Evolutionary conservation across 2,113 vertebrate species (phyloP).

Genomic region (Mesocricetus auratus): DNA sequence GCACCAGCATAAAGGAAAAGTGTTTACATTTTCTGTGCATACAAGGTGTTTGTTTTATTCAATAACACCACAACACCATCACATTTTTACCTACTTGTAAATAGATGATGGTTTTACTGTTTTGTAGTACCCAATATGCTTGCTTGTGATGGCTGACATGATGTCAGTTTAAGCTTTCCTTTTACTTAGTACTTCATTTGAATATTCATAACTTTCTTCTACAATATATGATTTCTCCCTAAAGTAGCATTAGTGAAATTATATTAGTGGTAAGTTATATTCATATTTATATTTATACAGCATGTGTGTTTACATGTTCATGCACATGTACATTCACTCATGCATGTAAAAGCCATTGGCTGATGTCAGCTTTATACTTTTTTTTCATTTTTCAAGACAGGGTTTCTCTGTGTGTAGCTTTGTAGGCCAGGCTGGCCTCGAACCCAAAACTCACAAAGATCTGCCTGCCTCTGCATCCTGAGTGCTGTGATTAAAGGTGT

Average conservation of each 20-base stretch:
- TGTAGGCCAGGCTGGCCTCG: too few species aligned
- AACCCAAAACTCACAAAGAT: too few species aligned
- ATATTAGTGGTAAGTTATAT: not conserved
- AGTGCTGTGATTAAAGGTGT: too few species aligned
- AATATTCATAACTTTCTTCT: not conserved
- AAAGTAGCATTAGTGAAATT: not conserved
- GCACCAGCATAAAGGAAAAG: rapidly evolving
- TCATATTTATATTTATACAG: not conserved
- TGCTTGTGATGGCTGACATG: not conserved
- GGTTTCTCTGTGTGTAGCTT: too few species aligned
- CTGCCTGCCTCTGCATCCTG: too few species aligned
- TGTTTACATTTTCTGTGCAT: not conserved
- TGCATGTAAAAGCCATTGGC: not conserved
- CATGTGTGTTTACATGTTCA: not conserved
- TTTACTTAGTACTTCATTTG: not conserved
- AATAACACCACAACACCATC: too few species aligned
- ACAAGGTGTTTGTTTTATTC: not conserved
- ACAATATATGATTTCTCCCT: not conserved
- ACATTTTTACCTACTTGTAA: not conserved
- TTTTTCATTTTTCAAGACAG: too few species aligned
- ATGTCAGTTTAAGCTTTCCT: not conserved
- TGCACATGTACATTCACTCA: not conserved
- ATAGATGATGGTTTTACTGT: not conserved
- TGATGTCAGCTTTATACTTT: too few species aligned
- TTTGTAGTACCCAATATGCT: not conserved